phyloP scores from a whole-genome alignment of 1,140 invertebrate species.

The Heterodera schachtii region DNA sequence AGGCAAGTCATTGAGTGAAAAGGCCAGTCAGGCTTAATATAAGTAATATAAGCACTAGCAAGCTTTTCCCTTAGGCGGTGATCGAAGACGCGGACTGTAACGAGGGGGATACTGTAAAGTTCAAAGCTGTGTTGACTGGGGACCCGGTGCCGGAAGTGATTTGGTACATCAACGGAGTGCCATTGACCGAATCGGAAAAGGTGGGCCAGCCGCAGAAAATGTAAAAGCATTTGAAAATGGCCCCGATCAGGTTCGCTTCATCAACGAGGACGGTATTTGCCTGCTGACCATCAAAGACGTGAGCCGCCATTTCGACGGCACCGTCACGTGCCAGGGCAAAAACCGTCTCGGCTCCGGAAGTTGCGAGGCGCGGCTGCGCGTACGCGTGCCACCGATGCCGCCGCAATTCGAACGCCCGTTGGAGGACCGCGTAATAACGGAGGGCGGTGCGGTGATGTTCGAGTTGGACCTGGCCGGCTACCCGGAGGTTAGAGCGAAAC shows the following conservation, averaged over 20 bases:
- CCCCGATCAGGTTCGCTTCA: conserved; percentile 47
- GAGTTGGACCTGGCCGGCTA: conserved; percentile 65
- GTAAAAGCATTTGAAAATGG: not conserved
- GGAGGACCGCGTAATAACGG: conserved; percentile 58
- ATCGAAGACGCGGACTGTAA: conserved; percentile 65
- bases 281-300: conserved; percentile 65
- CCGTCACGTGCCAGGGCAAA: conserved; percentile 63
- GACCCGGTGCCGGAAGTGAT: conserved; percentile 78
- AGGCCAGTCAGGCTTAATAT: too few relatives aligned
- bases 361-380: conserved; percentile 59
- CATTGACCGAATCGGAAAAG: conserved; percentile 62
- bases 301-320: conserved; percentile 63
- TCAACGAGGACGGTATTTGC: conserved; percentile 64
- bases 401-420: conserved; percentile 60
- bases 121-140: conserved; percentile 73
- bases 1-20: conserved; percentile 29
- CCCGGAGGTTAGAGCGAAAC: conserved; percentile 55
- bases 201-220: not conserved
- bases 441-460: conserved; percentile 58
- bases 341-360: conserved; percentile 55
- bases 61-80: conserved; percentile 44
- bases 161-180: conserved; percentile 68
- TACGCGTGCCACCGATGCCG: conserved; percentile 57
- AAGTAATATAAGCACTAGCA: not conserved
- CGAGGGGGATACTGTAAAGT: conserved; percentile 64